phyloP scores from a whole-genome alignment of 2,113 vertebrate genomes.

The Coptodon bakossiorum region DNA sequence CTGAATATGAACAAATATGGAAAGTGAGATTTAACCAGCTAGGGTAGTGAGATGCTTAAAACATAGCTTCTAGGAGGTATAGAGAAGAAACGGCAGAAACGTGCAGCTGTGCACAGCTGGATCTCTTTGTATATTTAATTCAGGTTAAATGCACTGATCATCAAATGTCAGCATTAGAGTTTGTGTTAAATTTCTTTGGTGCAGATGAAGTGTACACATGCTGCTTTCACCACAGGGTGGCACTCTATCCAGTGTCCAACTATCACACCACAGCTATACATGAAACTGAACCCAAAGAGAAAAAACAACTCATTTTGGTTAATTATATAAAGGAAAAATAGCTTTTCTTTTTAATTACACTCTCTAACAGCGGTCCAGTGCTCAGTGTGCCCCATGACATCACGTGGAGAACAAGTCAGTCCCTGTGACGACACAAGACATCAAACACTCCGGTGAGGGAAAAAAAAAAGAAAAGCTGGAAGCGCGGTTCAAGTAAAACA shows the following conservation, averaged over 20 bases:
- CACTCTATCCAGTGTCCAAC: neutral
- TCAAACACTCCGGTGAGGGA: neutral
- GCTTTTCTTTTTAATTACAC: neutral
- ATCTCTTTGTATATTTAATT: neutral
- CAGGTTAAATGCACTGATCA: neutral
- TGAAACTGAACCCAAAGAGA: neutral
- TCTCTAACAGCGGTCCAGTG: neutral
- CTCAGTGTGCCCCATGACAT: conserved; percentile 27
- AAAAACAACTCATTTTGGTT: neutral
- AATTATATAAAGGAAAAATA: neutral
- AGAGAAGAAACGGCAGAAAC: fast-evolving
- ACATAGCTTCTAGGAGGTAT: neutral
- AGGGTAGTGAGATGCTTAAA: neutral
- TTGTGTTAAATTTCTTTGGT: neutral
- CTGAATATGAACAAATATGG: neutral
- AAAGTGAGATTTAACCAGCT: neutral
- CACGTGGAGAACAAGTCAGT: conserved; percentile 5
- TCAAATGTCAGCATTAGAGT: neutral
- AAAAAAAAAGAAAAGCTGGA: neutral
- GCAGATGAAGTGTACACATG: neutral
- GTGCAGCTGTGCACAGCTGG: neutral
- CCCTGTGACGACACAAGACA: conserved; percentile 22
- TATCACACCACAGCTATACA: neutral
- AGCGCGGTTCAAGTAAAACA: conserved; percentile 47
- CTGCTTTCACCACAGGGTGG: conserved; percentile 28